These are phyloP conservation scores for Cheilinus undulatus DNA, from an alignment of 2,113 vertebrate species.

Conservation along the genomic window DNA sequence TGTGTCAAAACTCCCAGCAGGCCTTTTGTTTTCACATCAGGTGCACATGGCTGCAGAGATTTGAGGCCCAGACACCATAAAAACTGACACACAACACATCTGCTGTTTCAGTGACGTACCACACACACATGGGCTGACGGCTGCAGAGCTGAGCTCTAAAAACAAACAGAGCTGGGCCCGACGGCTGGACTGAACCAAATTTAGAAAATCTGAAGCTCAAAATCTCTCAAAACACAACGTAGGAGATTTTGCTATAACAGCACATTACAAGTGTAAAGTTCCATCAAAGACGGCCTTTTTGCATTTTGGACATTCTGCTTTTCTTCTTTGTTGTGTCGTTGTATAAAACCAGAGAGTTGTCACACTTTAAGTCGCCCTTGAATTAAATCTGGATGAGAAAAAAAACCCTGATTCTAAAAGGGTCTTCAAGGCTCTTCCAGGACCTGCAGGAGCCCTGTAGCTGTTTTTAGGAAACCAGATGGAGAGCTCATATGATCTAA, in stretches of 20 bases:
- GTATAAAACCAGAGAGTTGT: background rate
- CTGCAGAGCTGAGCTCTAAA: constrained; percentile 10
- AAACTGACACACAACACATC: constrained; percentile 36
- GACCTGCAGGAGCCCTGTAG: constrained; percentile 37
- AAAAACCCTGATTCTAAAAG: constrained; percentile 9
- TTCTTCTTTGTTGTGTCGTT: background rate
- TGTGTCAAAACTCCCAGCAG: constrained; percentile 9
- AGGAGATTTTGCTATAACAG: background rate
- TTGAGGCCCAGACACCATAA: constrained; percentile 28
- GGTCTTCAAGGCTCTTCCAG: constrained; percentile 32
- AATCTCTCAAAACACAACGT: background rate
- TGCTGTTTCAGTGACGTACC: constrained; percentile 19
- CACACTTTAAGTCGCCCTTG: background rate
- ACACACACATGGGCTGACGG: background rate
- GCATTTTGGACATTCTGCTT: background rate
- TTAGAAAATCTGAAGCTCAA: constrained; percentile 3
- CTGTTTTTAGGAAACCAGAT: constrained; percentile 49
- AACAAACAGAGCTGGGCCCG: constrained; percentile 34
- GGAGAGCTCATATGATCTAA: constrained; percentile 48
- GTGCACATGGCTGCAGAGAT: constrained; percentile 1
- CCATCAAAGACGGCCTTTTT: background rate
- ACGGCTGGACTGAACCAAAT: background rate
- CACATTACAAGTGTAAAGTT: background rate
- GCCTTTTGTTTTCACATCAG: constrained; percentile 23
- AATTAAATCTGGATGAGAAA: background rate